phyloP scores from a whole-genome alignment of 30 jellyfish, hydroid and myxozoan genomes.

The Cassiopea xamachana region DNA sequence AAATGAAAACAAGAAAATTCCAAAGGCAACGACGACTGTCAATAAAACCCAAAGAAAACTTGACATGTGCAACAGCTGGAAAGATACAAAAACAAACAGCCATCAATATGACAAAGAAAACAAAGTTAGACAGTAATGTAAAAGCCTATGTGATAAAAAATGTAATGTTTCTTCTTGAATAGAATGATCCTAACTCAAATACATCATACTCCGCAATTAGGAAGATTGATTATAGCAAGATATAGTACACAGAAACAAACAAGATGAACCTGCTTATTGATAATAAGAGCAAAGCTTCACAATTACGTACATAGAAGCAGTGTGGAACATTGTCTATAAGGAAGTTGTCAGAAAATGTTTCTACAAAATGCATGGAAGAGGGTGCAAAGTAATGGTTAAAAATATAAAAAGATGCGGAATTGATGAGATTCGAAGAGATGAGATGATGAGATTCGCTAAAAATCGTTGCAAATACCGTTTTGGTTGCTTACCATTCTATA shows the following conservation, averaged over 20 bases:
- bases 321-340: background rate
- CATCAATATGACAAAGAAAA: background rate
- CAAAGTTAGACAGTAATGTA: background rate
- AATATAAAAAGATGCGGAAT: no score
- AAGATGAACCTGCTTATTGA: background rate
- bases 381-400: no score
- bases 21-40: conserved; percentile 42
- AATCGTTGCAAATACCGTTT: no score
- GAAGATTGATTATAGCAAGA: background rate
- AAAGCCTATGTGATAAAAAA: no score
- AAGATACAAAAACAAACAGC: background rate
- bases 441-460: no score
- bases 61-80: conserved; percentile 22
- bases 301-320: no score
- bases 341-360: background rate
- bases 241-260: background rate
- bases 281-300: no score
- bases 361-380: no score
- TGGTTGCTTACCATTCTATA: conserved; percentile 1
- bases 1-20: conserved; percentile 40
- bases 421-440: no score
- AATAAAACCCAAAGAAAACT: conserved; percentile 22
- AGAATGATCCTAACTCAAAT: no score
- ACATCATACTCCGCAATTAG: no score
- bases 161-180: no score